Evolutionary conservation across 1,140 invertebrate species (phyloP), one percentile per base, ranked within the genome.

Genomic region (Cydia amplana): DNA sequence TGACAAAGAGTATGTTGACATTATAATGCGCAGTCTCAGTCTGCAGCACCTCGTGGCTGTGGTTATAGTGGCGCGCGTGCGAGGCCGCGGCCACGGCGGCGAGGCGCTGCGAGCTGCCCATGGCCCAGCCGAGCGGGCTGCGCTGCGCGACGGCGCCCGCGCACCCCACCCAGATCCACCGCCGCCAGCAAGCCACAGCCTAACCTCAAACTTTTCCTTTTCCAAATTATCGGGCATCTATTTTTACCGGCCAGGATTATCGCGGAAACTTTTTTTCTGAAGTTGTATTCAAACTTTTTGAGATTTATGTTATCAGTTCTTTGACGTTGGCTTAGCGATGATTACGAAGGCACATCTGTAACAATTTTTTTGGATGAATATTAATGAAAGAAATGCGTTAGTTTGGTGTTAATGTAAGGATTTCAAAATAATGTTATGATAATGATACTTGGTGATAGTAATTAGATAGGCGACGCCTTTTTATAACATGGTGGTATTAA

Each of bases 121-220:
- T 92, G 73, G 91, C 91, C 91, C 91, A 92, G 82, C 91, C 85
- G 78, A 92, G 86, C 64, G 91, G 91, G 88, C 89, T 91, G 73
- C 88, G 88, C 83, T 92, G 91, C 25, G 88, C 88, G 18, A 80
- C 81, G 73, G 78, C 88, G 32, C 82, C 28, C 80, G 64, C 84
- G 84, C 77, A 82, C 83, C 77, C 83, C 84, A 84, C 85, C 87
- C 86, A 87, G 83, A 85, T 87, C 81, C 82, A 84, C 86, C 82
- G 83, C 87, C 88, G 83, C 87, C 88, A 85, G 82, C 80, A 82
- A 86, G 85, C 90, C 89, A 90, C 89, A 80, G 55, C 55, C 55
- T 23, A 55, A 55, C 51, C 55, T 60, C 55, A 12, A 23, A 12
- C 5, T n/a, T 63, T 60, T 76, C 74, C 75, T 51, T 46, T 76